phyloP scores from a whole-genome alignment of 2,113 vertebrate genomes.

The Lichenostomus cassidix region DNA sequence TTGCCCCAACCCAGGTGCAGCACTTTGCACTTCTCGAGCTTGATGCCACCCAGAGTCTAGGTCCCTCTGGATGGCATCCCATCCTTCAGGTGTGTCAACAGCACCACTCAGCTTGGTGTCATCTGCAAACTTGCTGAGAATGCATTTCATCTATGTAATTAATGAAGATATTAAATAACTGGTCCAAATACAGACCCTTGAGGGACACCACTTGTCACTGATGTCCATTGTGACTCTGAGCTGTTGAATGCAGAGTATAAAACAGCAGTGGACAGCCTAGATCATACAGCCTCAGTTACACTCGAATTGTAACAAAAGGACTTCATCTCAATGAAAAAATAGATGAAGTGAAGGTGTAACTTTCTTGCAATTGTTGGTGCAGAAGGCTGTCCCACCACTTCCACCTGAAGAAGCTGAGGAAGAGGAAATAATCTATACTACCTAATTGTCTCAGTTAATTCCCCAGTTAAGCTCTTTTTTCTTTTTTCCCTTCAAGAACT shows the following conservation, averaged over 20 bases:
- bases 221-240: neutral
- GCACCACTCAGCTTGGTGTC: neutral
- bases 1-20: fast-evolving
- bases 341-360: neutral
- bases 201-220: neutral
- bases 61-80: neutral
- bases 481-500: neutral
- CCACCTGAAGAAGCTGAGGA: neutral
- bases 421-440: neutral
- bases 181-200: neutral
- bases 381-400: neutral
- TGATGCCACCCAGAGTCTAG: too few species aligned
- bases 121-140: neutral
- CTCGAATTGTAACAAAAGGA: neutral
- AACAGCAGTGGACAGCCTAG: neutral
- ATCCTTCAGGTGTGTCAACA: neutral
- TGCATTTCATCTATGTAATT: neutral
- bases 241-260: neutral
- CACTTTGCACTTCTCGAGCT: neutral
- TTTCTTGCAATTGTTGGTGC: fast-evolving
- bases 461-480: neutral
- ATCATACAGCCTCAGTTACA: neutral
- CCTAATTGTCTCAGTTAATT: neutral
- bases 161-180: neutral
- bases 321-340: neutral